Evolutionary conservation across 2,113 vertebrate genomes (phyloP), one percentile per base, ranked within the genome.

Genomic region (Synodontis membranacea): DNA sequence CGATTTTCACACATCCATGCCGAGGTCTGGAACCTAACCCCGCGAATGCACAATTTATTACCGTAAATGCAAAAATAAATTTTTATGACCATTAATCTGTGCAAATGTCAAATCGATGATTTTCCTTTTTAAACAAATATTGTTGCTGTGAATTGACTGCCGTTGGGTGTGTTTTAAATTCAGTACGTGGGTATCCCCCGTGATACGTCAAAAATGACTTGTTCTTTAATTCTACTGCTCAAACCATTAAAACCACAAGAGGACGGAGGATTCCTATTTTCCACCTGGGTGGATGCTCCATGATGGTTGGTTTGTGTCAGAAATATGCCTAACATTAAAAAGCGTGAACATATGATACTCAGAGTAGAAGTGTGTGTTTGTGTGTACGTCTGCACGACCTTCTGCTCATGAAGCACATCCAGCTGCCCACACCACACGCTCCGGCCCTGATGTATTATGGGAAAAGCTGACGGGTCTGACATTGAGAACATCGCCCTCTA

Each of bases 401-500:
- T 75, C 72, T 76, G 74, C 74, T 76, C 80, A 52, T 66, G 64
- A 79, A 42, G 82, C 70, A 64, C 72, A 84, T 89, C 86, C 86
- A 88, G 88, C 89, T 89, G 89, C 82, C 80, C 66, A 64, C 87
- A 54, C 80, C 70, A 75, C 58, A 46, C 84, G 82, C 44, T 82
- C 72, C 60, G 75, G 74, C 80, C 52, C 84, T 60, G 79, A 88
- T 82, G 84, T 80, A 89, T 88, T 88, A 83, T 83, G 74, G 78
- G 82, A 80, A 54, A 74, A 86, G 52, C 83, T 86, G 81, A 87
- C 84, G 81, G 66, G 74, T 58, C 81, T 89, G 90, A 90, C 89
- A 86, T 90, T 90, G 86, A 89, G 80, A 89, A 84, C 83, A 79
- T 85, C 88, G 48, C 56, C 86, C 80, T 84, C 88, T 88, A 82